phyloP scores from a whole-genome alignment of 2,888 invertebrate genomes.

The Adela reaumurella region DNA sequence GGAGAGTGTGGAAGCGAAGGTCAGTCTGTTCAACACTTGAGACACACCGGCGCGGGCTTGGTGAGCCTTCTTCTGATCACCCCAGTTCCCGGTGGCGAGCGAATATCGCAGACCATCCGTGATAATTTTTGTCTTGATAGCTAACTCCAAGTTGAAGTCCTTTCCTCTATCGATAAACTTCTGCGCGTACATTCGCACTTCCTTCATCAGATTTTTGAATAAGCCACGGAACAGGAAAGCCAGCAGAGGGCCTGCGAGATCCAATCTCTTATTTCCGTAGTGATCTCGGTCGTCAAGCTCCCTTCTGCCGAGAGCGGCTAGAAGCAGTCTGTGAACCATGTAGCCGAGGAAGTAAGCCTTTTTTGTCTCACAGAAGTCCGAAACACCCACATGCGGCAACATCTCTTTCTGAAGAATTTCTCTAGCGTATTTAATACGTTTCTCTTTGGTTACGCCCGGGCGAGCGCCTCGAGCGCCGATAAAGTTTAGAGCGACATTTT shows the following conservation, averaged over 20 bases:
- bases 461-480: conserved; percentile 96
- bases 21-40: conserved; percentile 96
- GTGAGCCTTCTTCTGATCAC: conserved; percentile 99
- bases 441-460: conserved; percentile 98
- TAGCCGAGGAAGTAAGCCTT: conserved; percentile 98
- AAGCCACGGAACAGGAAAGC: conserved; percentile 96
- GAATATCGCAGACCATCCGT: conserved; percentile 98
- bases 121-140: conserved; percentile 96
- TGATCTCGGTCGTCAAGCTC: conserved; percentile 99
- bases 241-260: conserved; percentile 94
- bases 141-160: conserved; percentile 95
- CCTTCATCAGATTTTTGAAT: conserved; percentile 94
- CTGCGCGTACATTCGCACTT: conserved; percentile 97
- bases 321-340: conserved; percentile 95
- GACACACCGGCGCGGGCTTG: conserved; percentile 96
- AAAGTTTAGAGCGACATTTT: conserved; percentile 97
- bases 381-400: conserved; percentile 98
- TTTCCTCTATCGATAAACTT: conserved; percentile 99
- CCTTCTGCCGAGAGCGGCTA: conserved; percentile 92
- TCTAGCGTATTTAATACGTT: conserved; percentile 97
- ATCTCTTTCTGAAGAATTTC: conserved; percentile 99
- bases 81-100: conserved; percentile 99
- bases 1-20: conserved; percentile 97
- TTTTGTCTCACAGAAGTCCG: conserved; percentile 99
- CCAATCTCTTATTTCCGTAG: conserved; percentile 97